Evolutionary conservation across 2,797 vertebrate genomes (phyloP), one percentile per base, ranked within the genome.

Genomic region (Leucoraja ocellata): DNA sequence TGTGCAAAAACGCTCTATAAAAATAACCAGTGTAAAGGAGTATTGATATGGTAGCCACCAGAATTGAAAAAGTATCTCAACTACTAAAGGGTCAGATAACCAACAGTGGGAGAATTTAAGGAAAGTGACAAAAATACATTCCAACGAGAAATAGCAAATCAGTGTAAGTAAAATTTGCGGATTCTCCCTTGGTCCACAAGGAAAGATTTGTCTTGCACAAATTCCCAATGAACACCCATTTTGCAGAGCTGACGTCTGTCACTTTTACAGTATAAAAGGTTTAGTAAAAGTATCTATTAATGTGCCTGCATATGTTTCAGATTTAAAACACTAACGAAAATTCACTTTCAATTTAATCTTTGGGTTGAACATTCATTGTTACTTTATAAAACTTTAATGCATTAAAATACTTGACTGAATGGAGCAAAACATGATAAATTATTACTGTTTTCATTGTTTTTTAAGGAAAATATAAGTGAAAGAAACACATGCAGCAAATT

Each of bases 381-480:
- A 65, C 8, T 54, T 68, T 16, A 14, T 63, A 58, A 73, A 63
- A 25, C 21, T 83, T 79, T 25, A 68, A 58, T 90, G 65, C 23
- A 63, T 76, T 11, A 4, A 90, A 61, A 73, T 9, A 21, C 23
- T 93, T 83, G 1, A 10, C 80, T 65, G 76, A 71, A 63, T 32
- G 39, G n/a, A 91, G 77, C 32, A 65, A 23, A 73, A 93, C 21
- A 46, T 21, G 65, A n/a, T 84, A 93, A 13, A 71, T n/a, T n/a
- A 5, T 23, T 77, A 39, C 71, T 74, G 16, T 74, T 74, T 8
- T 91, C 39, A 25, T 28, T 32, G 80, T 28, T 54, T 78, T 93
- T 94, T 94, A 94, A 99, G 98, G 97, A 97, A 18, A 97, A 98
- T 93, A 93, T 97, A 95, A 98, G 95, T 95, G 96, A 96, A 93